phyloP scores from a whole-genome alignment of 37 sponge, comb jelly and placozoan species.

The Diacarnus erythraeanus region DNA sequence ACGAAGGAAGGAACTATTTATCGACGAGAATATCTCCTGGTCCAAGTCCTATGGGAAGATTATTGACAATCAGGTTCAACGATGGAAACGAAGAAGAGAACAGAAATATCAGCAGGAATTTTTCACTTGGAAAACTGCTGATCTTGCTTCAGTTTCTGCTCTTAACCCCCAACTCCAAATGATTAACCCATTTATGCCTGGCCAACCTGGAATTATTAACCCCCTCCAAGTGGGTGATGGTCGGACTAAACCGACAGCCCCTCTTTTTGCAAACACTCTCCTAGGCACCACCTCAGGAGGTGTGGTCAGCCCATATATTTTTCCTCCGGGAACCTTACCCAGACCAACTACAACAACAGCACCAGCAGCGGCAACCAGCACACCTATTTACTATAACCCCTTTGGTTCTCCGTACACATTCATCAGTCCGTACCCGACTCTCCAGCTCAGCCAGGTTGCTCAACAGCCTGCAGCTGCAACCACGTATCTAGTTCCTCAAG shows the following conservation, averaged over 20 bases:
- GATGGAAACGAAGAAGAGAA: slow-evolving; percentile 12
- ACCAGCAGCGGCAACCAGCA: background rate
- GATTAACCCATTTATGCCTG: slow-evolving; percentile 6
- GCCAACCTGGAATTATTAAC: background rate
- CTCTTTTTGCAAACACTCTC: background rate
- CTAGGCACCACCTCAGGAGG: background rate
- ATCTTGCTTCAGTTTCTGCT: background rate
- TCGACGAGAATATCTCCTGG: slow-evolving; percentile 50
- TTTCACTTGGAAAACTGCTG: background rate
- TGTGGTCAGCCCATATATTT: slow-evolving; percentile 6
- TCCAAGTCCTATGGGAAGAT: slow-evolving; percentile 14
- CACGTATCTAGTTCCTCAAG: background rate
- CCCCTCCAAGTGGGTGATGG: slow-evolving; percentile 8
- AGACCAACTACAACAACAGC: too few relatives aligned
- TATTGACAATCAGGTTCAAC: slow-evolving; percentile 13
- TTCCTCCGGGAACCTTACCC: slow-evolving; percentile 15
- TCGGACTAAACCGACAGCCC: background rate
- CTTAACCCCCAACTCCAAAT: slow-evolving; percentile 10
- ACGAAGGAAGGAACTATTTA: slow-evolving; percentile 45
- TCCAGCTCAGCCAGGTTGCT: background rate
- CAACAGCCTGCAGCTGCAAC: slow-evolving; percentile 2
- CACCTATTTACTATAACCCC: slow-evolving; percentile 27
- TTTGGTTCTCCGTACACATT: slow-evolving; percentile 33
- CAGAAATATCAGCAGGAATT: background rate
- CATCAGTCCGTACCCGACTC: slow-evolving; percentile 20